Conservation (phyloP, 2,113 vertebrate species). For the Melanerpes formicivorus region DNA sequence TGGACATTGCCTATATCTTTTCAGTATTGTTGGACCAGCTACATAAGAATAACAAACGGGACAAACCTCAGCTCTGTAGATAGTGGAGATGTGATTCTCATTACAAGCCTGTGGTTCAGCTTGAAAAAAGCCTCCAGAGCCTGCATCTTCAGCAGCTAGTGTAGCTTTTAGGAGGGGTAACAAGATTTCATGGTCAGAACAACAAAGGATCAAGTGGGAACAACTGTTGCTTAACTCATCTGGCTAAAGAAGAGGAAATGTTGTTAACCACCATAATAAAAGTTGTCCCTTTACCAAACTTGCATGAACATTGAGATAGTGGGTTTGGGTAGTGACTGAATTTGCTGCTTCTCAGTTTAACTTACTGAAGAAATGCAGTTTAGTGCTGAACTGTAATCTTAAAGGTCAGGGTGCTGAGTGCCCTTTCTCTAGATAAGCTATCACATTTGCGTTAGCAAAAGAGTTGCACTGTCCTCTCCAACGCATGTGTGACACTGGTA, state of each 20-base stretch:
- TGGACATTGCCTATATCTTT: not conserved
- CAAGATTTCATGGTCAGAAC: not conserved
- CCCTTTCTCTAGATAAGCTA: not conserved
- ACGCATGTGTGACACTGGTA: fast-evolving
- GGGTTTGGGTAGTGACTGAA: not conserved
- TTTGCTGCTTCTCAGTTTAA: not conserved
- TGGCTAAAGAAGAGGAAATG: not conserved
- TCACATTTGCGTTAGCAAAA: not conserved
- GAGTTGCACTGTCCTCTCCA: not conserved
- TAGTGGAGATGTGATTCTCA: not conserved
- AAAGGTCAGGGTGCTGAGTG: not conserved
- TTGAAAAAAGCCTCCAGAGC: not conserved
- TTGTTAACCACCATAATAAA: conserved; percentile 13
- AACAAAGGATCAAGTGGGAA: not conserved
- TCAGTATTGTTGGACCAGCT: not conserved
- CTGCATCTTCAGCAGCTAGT: not conserved
- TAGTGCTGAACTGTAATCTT: not conserved
- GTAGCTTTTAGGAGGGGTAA: not conserved
- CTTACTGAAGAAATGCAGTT: not conserved
- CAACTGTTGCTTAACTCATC: not conserved
- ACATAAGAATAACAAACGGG: not conserved
- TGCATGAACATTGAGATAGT: not conserved
- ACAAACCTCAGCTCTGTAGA: not conserved
- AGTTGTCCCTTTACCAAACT: conserved; percentile 16
- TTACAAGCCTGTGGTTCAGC: not conserved